Evolutionary conservation across 2,888 invertebrate genomes (phyloP), one percentile per base, ranked within the genome.

Genomic region (Caenorhabditis becei): DNA sequence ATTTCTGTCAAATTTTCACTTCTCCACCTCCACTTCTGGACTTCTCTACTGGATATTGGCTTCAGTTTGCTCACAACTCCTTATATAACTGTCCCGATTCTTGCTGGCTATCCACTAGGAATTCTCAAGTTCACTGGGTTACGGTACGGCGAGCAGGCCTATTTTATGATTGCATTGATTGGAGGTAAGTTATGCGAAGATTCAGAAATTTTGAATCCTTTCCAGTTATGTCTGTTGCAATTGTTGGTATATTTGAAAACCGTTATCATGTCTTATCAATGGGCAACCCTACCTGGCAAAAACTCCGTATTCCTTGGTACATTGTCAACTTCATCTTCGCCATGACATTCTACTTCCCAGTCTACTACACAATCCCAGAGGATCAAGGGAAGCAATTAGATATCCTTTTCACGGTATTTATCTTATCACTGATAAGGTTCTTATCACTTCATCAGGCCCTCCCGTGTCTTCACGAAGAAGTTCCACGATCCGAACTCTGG

Each of bases 11-110:
- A 71, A 53, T 41, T 35, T 51, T 37, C 24, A 23, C 49, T 71
- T 18, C 51, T 71, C 5, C 24, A 37, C 16, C 24, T 71, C 1
- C 59, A 49, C 24, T 37, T 71, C 24, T 62, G 67, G 67, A 67
- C 16, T 5, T 41, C 37, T 24, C 28, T 53, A 1, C 14, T 67
- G 18, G 67, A 67, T n/a, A 1, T 67, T 1, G 44, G 18, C 1
- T 23, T 67, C 2, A 56, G 54, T 11, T 11, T 44, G n/a, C 23
- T 56, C 4, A 28, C 67, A 2, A 44, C 20, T 28, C 67, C 67
- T 8, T 67, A 26, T 16, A 20, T 56, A 10, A 0, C 58, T 3
- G n/a, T 67, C 2, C 24, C 51, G 24, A 8, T 23, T 10, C 11
- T 24, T 20, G 51, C 24, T 23, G 51, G 24, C 7, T 51, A 24